These are phyloP conservation scores for Lampris incognitus DNA, from an alignment of 2,113 vertebrate genomes.

Conservation along the genomic window DNA sequence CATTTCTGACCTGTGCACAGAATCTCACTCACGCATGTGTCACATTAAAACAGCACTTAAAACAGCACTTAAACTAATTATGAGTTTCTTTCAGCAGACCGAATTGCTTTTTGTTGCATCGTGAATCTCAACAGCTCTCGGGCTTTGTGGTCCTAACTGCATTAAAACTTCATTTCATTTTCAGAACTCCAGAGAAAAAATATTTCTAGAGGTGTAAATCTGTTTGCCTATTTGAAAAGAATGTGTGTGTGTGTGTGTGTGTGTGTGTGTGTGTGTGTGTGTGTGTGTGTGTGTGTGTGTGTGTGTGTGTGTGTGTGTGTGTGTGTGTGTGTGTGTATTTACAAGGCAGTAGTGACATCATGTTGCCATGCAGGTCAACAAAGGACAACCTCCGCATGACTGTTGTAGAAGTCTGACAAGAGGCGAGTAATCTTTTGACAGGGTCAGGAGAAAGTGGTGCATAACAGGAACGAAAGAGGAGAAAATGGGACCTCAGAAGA, in stretches of 20 bases:
- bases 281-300: neutral
- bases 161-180: conserved; percentile 33
- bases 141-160: conserved; percentile 25
- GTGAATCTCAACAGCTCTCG: conserved; percentile 20
- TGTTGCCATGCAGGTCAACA: neutral
- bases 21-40: conserved; percentile 35
- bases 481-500: conserved; percentile 13
- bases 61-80: conserved; percentile 2
- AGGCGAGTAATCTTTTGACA: neutral
- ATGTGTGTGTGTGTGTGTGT: neutral
- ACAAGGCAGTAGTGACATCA: neutral
- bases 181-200: too few species aligned
- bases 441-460: neutral
- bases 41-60: conserved; percentile 24
- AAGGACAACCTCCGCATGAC: neutral
- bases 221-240: neutral
- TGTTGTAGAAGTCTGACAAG: too few species aligned
- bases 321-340: neutral
- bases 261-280: too few species aligned
- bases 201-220: neutral
- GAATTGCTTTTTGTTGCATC: neutral
- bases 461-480: conserved; percentile 42
- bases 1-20: conserved; percentile 15
- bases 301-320: conserved; percentile 5
- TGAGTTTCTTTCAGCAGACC: neutral